A percentile compares a stretch with the other conserved stretches of the same genome.
Evolutionary conservation across 2,113 vertebrate genomes (phyloP).

Genomic region (Archilochus colubris): DNA sequence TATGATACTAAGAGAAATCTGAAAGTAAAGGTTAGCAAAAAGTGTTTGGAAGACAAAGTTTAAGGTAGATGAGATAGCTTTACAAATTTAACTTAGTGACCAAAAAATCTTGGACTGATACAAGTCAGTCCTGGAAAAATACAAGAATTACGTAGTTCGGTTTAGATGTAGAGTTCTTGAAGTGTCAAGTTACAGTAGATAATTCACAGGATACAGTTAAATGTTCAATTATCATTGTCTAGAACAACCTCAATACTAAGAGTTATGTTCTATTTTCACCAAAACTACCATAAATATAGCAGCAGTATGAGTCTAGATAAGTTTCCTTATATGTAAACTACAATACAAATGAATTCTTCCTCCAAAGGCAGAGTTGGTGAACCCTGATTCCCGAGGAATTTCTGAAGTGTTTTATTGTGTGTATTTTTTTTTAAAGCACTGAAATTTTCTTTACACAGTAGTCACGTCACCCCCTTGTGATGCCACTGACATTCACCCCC

Average conservation of each 20-base stretch:
- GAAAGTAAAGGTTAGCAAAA: not conserved
- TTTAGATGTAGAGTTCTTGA: not conserved
- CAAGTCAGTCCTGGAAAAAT: not conserved
- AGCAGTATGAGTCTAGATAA: not conserved
- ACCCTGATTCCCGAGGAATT: not conserved
- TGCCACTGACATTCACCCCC: not conserved
- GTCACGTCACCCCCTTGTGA: not conserved
- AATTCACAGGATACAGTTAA: not conserved
- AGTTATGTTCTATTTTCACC: not conserved
- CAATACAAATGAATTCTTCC: not conserved
- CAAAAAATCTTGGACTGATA: not conserved
- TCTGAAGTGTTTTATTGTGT: not conserved
- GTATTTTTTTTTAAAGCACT: not conserved
- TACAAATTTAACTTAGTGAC: not conserved
- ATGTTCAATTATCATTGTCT: not conserved
- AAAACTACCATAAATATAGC: not conserved
- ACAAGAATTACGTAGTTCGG: not conserved
- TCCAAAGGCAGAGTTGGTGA: not conserved
- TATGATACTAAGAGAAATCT: not conserved
- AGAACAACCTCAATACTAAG: not conserved
- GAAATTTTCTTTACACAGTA: not conserved
- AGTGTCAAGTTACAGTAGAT: not conserved
- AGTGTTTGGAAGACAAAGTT: not conserved
- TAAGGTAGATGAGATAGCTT: not conserved
- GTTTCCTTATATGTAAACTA: not conserved